These are phyloP conservation scores for Rhagium mordax DNA, from an alignment of 2,888 invertebrate genomes.

Conservation along the genomic window DNA sequence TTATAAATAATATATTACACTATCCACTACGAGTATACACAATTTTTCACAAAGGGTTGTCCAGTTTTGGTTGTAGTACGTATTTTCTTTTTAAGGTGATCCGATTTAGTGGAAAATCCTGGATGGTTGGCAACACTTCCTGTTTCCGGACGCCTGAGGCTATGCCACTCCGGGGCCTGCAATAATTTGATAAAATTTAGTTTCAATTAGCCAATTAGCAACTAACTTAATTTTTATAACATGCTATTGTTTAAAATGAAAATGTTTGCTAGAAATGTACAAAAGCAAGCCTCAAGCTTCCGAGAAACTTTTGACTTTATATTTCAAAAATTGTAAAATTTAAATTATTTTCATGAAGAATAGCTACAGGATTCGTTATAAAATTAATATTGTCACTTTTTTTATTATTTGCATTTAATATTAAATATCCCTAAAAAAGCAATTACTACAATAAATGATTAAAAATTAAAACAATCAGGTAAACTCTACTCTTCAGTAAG, in stretches of 20 bases:
- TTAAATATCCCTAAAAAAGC: no score
- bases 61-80: constrained; percentile 65
- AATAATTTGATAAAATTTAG: constrained; percentile 62
- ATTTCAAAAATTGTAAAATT: background rate
- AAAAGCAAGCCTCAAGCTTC: constrained; percentile 52
- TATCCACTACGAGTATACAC: constrained; percentile 68
- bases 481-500: no score
- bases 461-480: no score
- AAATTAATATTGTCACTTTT: no score
- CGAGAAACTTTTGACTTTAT: constrained; percentile 48
- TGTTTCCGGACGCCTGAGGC: constrained; percentile 66
- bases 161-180: constrained; percentile 62
- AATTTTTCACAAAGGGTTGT: constrained; percentile 65
- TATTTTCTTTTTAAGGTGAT: constrained; percentile 57
- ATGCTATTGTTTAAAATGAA: constrained; percentile 19
- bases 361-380: background rate
- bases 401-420: no score
- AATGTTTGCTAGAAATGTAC: constrained; percentile 11
- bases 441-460: no score
- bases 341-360: background rate
- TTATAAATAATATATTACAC: constrained; percentile 65
- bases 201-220: constrained; percentile 50
- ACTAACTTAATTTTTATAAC: constrained; percentile 13
- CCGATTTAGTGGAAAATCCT: constrained; percentile 62
- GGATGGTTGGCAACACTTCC: constrained; percentile 60